These are phyloP conservation scores for Crenuchus spilurus DNA, from an alignment of 2,797 vertebrate species.

Conservation along the genomic window DNA sequence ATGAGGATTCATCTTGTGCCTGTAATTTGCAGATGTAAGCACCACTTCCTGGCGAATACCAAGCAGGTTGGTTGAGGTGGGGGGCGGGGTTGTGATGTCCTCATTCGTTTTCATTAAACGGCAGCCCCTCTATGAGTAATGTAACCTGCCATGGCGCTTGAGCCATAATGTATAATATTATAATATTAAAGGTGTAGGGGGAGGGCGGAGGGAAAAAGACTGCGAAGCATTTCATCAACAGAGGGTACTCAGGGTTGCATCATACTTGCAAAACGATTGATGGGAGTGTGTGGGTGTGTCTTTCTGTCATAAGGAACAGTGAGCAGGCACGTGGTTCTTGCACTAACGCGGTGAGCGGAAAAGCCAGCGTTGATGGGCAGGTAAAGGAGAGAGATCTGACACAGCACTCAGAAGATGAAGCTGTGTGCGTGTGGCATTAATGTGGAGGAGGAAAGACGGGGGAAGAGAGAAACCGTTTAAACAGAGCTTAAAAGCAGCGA, in stretches of 20 bases:
- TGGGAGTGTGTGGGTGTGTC: neutral
- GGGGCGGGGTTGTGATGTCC: constrained; percentile 43
- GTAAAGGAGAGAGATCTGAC: constrained; percentile 1
- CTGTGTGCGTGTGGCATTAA: neutral
- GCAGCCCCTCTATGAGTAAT: constrained; percentile 47
- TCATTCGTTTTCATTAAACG: constrained; percentile 65
- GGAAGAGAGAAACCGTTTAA: neutral
- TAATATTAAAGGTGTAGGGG: constrained; percentile 46
- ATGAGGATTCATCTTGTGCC: neutral
- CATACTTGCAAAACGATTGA: constrained; percentile 6
- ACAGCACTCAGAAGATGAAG: neutral
- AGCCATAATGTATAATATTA: constrained; percentile 30
- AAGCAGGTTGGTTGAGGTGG: neutral
- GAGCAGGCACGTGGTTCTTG: neutral
- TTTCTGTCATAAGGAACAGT: constrained; percentile 20
- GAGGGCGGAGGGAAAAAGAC: neutral
- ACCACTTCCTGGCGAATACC: constrained; percentile 28
- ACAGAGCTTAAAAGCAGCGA: neutral
- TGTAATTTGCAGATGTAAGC: constrained; percentile 60
- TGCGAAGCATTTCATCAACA: neutral
- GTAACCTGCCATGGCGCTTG: constrained; percentile 39
- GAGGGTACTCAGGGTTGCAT: neutral
- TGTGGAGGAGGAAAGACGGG: neutral
- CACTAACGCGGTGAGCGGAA: neutral
- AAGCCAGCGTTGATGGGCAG: constrained; percentile 1